Evolutionary conservation across 2,113 vertebrate species (phyloP).

Genomic region (Aspidoscelis tigris): DNA sequence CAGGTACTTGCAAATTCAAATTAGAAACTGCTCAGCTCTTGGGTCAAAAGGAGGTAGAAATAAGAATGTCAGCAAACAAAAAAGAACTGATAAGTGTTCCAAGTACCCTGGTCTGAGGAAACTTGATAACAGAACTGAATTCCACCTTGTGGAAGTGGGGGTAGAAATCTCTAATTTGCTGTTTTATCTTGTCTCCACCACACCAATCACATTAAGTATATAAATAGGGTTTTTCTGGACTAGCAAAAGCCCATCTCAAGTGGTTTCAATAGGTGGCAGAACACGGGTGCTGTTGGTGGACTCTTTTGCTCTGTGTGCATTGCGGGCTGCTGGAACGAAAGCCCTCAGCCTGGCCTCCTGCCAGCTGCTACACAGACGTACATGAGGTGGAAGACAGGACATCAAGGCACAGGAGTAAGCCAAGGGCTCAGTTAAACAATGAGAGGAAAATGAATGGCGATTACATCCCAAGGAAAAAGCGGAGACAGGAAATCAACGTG

Average conservation of each 20-base stretch:
- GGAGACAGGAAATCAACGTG: slow-evolving; percentile 12
- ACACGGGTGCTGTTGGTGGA: neutral
- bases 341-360: neutral
- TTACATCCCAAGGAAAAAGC: slow-evolving; percentile 5
- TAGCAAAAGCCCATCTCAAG: neutral
- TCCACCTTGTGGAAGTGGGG: no score
- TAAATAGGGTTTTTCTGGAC: neutral
- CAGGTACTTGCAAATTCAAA: neutral
- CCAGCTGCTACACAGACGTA: neutral
- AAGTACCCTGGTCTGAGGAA: no score
- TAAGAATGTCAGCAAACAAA: neutral
- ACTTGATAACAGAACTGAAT: neutral
- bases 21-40: neutral
- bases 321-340: neutral
- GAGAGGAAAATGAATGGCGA: slow-evolving; percentile 12
- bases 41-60: neutral
- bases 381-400: neutral
- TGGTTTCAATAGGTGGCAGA: neutral
- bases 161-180: neutral
- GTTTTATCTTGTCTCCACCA: neutral
- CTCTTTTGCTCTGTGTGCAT: neutral
- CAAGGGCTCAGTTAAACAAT: slow-evolving; percentile 16
- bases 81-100: neutral
- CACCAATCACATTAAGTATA: neutral
- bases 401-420: neutral